phyloP scores from a whole-genome alignment of 1,140 invertebrate genomes.

The Pararge aegeria region DNA sequence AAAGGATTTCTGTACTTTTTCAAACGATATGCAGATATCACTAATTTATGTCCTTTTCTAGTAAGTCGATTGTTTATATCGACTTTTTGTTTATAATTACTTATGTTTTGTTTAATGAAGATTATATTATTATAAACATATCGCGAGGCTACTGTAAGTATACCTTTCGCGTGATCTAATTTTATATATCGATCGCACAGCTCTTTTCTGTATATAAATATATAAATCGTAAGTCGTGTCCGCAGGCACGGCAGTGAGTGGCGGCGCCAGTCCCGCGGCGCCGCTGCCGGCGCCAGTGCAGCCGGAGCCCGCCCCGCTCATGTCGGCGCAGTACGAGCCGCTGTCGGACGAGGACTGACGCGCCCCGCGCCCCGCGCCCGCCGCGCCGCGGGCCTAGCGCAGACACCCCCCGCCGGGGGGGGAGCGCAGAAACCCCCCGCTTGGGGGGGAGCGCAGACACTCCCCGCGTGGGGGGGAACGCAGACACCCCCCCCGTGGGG shows the following conservation, averaged over 20 bases:
- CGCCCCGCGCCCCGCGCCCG: slow-evolving; percentile 34
- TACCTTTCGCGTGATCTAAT: no score
- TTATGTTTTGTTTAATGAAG: no score
- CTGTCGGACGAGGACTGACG: slow-evolving; percentile 91
- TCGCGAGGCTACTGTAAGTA: no score
- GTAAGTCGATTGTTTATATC: no score
- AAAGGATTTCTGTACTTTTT: no score
- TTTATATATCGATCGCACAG: no score
- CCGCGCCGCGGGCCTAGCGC: slow-evolving; percentile 72
- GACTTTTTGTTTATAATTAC: no score
- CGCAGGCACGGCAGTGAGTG: slow-evolving; percentile 7
- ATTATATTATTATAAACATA: no score
- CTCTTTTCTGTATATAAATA: no score
- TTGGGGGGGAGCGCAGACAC: slow-evolving; percentile 91
- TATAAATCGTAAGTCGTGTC: neutral
- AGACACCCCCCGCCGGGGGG: slow-evolving; percentile 53
- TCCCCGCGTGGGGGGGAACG: no score
- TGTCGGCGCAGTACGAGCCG: slow-evolving; percentile 92
- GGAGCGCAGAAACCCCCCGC: slow-evolving; percentile 81
- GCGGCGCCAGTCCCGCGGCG: slow-evolving; percentile 27
- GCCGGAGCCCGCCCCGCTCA: slow-evolving; percentile 88
- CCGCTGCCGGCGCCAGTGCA: slow-evolving; percentile 64
- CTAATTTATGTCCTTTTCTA: no score
- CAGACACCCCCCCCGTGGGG: slow-evolving; percentile 77
- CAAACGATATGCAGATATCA: no score